Evolutionary conservation across 2,888 invertebrate species (phyloP).

Genomic region (Caenorhabditis sulstoni): DNA sequence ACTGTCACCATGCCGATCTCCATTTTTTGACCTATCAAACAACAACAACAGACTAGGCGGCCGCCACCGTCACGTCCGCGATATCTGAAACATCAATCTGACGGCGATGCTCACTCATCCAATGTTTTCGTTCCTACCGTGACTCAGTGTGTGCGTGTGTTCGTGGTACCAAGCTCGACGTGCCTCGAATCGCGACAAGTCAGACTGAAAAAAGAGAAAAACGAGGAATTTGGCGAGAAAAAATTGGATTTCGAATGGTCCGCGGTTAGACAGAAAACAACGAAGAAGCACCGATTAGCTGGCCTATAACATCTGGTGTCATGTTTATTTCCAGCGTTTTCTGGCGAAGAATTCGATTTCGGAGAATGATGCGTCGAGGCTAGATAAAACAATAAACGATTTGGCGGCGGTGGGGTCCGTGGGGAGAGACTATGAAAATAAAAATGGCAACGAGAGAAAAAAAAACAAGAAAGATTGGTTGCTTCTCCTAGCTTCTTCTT

Average conservation of each 20-base stretch:
- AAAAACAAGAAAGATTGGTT: no score
- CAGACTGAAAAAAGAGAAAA: conserved; percentile 18
- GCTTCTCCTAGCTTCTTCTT: no score
- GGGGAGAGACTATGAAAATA: background rate
- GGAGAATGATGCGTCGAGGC: background rate
- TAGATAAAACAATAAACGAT: background rate
- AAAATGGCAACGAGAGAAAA: background rate
- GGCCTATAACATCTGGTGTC: background rate
- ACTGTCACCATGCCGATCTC: conserved; percentile 39
- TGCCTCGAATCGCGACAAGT: conserved; percentile 22
- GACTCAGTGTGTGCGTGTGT: conserved; percentile 1
- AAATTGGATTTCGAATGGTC: conserved; percentile 19
- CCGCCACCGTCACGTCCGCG: background rate
- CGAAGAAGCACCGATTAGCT: background rate
- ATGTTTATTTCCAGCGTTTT: background rate
- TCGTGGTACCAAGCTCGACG: conserved; percentile 40
- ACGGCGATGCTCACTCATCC: background rate
- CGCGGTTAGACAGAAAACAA: background rate
- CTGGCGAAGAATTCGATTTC: background rate
- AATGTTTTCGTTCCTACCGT: conserved; percentile 11
- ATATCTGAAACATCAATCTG: conserved; percentile 18
- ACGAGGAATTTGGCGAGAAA: background rate
- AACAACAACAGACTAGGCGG: background rate
- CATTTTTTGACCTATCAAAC: conserved; percentile 31
- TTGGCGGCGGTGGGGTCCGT: no score